phyloP scores from a whole-genome alignment of 2,888 invertebrate genomes.

The Gryllus longicercus region DNA sequence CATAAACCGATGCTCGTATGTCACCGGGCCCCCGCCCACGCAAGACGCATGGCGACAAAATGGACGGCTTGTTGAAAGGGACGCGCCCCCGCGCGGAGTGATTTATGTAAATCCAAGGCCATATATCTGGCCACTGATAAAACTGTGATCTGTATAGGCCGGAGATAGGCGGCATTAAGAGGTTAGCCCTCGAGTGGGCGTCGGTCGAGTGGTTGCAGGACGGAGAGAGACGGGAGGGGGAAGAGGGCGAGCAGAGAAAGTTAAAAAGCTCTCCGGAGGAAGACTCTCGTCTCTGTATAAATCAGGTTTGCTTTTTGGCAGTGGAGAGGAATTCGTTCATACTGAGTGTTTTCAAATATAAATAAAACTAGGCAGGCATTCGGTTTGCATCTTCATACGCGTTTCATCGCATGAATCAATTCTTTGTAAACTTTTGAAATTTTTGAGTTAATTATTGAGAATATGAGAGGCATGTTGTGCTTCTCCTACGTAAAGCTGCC shows the following conservation, averaged over 20 bases:
- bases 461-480: too few relatives aligned
- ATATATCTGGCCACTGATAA: slow-evolving; percentile 6
- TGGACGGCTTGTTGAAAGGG: slow-evolving; percentile 10
- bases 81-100: neutral
- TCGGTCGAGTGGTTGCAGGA: neutral
- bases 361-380: too few relatives aligned
- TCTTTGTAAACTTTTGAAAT: too few relatives aligned
- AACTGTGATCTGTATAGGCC: slow-evolving; percentile 9
- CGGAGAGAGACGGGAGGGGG: neutral
- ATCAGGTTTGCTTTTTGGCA: too few relatives aligned
- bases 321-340: too few relatives aligned
- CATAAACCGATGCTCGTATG: slow-evolving; percentile 8
- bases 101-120: neutral
- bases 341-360: too few relatives aligned
- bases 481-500: too few relatives aligned
- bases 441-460: too few relatives aligned
- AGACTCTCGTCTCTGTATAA: too few relatives aligned
- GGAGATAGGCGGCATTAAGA: neutral
- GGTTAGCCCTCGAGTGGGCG: neutral
- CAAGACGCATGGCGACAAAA: neutral
- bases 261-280: neutral
- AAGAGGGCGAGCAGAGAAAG: neutral
- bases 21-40: neutral
- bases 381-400: too few relatives aligned
- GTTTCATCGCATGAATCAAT: too few relatives aligned